These are phyloP conservation scores for Hycleus phaleratus DNA, from an alignment of 1,140 invertebrate species.

Conservation along the genomic window DNA sequence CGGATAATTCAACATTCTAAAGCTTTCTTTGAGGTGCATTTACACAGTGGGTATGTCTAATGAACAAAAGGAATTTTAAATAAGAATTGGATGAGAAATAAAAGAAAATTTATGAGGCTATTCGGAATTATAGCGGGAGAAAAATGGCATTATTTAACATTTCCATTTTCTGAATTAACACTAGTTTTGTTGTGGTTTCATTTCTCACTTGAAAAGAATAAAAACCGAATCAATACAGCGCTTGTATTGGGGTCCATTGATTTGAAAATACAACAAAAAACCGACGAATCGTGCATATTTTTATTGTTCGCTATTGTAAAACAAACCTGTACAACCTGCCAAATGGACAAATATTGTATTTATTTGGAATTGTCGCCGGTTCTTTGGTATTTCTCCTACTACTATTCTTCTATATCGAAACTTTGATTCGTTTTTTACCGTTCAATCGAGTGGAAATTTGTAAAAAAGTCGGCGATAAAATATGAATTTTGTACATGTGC, in stretches of 20 bases:
- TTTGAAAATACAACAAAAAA: too few species aligned
- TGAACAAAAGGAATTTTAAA: constrained; percentile 1
- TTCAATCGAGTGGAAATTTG: constrained; percentile 32
- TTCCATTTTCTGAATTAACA: too few species aligned
- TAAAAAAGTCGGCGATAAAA: constrained; percentile 31
- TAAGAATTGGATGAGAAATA: constrained; percentile 3
- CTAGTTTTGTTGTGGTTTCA: too few species aligned
- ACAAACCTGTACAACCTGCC: constrained; percentile 9
- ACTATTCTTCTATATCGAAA: constrained; percentile 18
- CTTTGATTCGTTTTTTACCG: constrained; percentile 31
- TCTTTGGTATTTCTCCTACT: constrained; percentile 10
- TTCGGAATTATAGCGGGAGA: too few species aligned
- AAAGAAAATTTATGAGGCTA: not conserved
- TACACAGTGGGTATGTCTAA: not conserved
- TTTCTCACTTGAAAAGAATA: too few species aligned
- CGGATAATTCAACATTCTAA: too few species aligned
- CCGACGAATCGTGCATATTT: not conserved
- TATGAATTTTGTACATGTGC: constrained; percentile 6
- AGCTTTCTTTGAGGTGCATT: not conserved
- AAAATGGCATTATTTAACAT: too few species aligned
- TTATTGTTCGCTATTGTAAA: constrained; percentile 2
- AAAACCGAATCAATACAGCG: not conserved
- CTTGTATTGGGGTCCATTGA: not conserved
- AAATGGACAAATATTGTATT: constrained; percentile 15
- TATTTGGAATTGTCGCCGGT: too few species aligned